Conservation (phyloP, 2,113 vertebrate genomes). For the Syngnathus typhle region DNA sequence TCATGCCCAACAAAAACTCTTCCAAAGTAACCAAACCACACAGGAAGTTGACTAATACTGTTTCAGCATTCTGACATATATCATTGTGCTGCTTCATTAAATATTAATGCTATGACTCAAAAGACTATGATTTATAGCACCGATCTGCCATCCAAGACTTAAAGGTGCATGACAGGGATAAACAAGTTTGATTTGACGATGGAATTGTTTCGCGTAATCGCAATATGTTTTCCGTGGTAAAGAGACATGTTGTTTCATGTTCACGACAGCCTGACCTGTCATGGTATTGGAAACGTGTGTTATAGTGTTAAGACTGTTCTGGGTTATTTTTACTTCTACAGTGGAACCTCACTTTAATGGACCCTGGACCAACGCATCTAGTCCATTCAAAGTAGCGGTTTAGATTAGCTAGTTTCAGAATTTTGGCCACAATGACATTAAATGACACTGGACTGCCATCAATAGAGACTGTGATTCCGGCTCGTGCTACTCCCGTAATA, state of each 20-base stretch:
- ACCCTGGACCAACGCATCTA: background rate
- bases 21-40: slow-evolving; percentile 16
- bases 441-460: too few species aligned
- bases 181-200: background rate
- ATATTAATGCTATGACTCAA: slow-evolving; percentile 19
- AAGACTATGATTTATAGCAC: slow-evolving; percentile 22
- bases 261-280: background rate
- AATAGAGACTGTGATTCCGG: too few species aligned
- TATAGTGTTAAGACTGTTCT: background rate
- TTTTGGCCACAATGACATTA: too few species aligned
- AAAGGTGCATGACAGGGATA: background rate
- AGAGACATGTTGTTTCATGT: background rate
- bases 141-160: slow-evolving; percentile 4
- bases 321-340: background rate
- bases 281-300: background rate
- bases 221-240: background rate
- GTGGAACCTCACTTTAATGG: background rate
- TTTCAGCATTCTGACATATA: slow-evolving; percentile 21
- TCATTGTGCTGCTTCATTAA: slow-evolving; percentile 23
- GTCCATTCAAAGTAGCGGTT: too few species aligned
- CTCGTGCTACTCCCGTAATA: too few species aligned
- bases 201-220: background rate
- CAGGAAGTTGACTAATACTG: slow-evolving; percentile 19
- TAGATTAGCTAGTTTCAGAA: too few species aligned
- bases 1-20: slow-evolving; percentile 15